Conservation (phyloP, 2,797 vertebrate genomes). For the Sebastes steindachneri region DNA sequence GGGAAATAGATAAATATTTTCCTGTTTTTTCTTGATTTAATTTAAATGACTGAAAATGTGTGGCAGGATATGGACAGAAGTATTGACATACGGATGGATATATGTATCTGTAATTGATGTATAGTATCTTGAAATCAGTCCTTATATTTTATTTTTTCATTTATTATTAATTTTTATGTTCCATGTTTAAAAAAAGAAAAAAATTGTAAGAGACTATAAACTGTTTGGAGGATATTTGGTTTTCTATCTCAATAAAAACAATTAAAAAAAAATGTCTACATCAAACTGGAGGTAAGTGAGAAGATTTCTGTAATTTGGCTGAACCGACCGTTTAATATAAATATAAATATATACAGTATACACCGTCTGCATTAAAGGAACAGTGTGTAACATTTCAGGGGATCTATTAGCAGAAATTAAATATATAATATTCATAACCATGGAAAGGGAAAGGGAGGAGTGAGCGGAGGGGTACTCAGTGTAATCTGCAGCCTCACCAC, state of each 20-base stretch:
- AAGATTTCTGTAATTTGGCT: not conserved
- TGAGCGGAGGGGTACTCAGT: no score
- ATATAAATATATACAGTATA: not conserved
- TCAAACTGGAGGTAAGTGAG: not conserved
- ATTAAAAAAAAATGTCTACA: accelerated
- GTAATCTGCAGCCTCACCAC: no score
- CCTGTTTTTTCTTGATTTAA: not conserved
- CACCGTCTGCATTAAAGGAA: no score
- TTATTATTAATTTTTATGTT: not conserved
- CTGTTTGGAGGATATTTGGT: not conserved
- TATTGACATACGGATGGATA: not conserved
- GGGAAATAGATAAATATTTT: not conserved
- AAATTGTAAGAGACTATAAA: not conserved
- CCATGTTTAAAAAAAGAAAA: not conserved
- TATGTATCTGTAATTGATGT: no score
- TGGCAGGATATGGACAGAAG: not conserved
- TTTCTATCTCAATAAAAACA: not conserved
- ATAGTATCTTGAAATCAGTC: not conserved
- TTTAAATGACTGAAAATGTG: not conserved
- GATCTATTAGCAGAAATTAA: no score
- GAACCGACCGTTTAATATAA: not conserved
- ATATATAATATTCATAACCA: no score
- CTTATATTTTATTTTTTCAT: not conserved
- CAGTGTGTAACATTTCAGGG: no score
- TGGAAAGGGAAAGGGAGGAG: no score